These are phyloP conservation scores for Erynnis tages DNA, from an alignment of 2,888 invertebrate genomes.

Conservation along the genomic window DNA sequence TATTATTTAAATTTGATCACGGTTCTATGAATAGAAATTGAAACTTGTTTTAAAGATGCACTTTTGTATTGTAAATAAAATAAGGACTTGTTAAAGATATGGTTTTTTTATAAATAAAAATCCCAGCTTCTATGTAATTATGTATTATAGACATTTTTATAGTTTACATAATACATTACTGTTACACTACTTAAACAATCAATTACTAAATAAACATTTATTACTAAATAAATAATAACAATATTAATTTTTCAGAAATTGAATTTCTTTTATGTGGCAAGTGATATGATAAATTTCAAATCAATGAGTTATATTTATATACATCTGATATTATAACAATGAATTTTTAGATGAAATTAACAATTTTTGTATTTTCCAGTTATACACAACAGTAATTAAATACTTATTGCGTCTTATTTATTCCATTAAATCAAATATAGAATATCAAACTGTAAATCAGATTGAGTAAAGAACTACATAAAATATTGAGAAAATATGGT, in stretches of 20 bases:
- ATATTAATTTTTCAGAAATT: constrained; percentile 56
- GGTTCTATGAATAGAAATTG: neutral
- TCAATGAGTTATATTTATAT: constrained; percentile 38
- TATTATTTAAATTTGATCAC: too few relatives aligned
- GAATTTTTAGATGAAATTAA: constrained; percentile 16
- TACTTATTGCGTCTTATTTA: neutral
- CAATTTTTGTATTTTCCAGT: constrained; percentile 9
- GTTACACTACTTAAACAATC: constrained; percentile 59
- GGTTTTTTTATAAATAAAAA: constrained; percentile 9
- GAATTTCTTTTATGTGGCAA: constrained; percentile 76
- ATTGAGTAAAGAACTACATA: neutral
- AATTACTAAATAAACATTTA: constrained; percentile 54
- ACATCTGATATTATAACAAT: constrained; percentile 33
- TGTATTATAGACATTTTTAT: constrained; percentile 81
- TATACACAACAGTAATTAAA: neutral
- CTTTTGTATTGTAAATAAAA: constrained; percentile 3
- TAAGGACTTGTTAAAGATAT: neutral
- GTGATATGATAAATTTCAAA: constrained; percentile 83
- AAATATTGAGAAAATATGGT: constrained; percentile 3
- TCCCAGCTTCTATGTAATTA: constrained; percentile 68
- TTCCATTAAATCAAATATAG: neutral
- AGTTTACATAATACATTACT: constrained; percentile 77
- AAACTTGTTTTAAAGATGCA: neutral
- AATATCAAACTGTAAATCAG: neutral
- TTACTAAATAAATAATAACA: constrained; percentile 65